Percentiles rank a stretch among this genome's conserved stretches.
Evolutionary conservation across 2,113 vertebrate genomes (phyloP).

Genomic region (Hyperoodon ampullatus): DNA sequence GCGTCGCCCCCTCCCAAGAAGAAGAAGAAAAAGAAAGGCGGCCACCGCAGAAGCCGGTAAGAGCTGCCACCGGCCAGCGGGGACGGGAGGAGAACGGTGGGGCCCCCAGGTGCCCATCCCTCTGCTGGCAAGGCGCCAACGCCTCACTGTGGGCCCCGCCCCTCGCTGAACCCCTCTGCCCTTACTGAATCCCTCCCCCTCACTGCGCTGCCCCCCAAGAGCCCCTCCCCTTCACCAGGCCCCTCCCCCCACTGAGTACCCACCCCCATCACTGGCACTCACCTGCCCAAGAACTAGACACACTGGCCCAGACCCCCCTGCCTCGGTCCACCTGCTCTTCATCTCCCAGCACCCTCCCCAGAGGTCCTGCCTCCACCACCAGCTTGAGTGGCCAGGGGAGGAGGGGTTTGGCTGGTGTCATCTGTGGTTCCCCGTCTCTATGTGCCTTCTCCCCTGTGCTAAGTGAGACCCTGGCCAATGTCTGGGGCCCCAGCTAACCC

Average conservation of each 20-base stretch:
- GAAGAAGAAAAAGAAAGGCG: conserved; percentile 98
- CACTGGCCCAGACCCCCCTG: no score
- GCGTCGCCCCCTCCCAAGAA: conserved; percentile 96
- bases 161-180: not conserved
- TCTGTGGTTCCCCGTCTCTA: not conserved
- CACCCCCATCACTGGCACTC: not conserved
- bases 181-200: not conserved
- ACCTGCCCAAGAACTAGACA: not conserved
- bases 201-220: not conserved
- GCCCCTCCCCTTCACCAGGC: not conserved
- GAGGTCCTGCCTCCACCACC: not conserved
- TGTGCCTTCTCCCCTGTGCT: conserved; percentile 34
- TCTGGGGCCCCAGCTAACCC: conserved; percentile 39
- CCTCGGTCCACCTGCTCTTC: no score
- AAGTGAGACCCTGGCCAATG: not conserved
- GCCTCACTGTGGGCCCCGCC: not conserved
- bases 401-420: not conserved
- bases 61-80: conserved; percentile 61
- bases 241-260: not conserved
- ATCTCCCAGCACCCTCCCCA: not conserved
- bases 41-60: conserved; percentile 94
- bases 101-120: not conserved
- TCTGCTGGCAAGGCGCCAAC: fast-evolving
- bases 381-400: not conserved
- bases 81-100: not conserved